Base-by-base conservation (phyloP, 1,140 invertebrate species). In the Formica selysi region DNA sequence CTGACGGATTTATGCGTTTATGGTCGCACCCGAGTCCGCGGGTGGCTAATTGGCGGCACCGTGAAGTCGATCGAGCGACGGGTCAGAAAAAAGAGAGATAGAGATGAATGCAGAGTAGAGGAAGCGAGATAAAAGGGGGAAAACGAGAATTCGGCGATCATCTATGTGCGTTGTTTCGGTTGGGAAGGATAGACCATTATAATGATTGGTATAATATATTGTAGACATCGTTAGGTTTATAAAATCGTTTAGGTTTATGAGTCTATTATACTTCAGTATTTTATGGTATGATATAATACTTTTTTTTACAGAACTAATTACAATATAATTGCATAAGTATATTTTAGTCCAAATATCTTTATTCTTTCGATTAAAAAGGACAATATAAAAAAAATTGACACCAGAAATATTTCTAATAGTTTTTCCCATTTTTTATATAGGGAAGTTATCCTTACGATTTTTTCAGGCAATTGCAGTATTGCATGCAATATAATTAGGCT, bases 1-100 rank as follows among this genome's bases (percentile, higher is more conserved):
- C 22, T 57, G 91, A 91, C 85, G 81, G 91, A 91, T 91, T 91
- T 91, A 91, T 90, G 85, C 83, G 79, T 90, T 90, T 87, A 91
- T 80, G 74, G 81, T 85, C 85, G 78, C 76, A 80, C 85, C 86
- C 74, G 7, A 54, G 16, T n/a, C 87, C 36, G 13, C 71, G 59
- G 90, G 90, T 87, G 90, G 88, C 76, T 91, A 91, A 91, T 91
- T 91, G 91, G 86, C 68, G 79, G 79, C 86, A 91, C 87, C 90
- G 70, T 87, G 90, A 87, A 87, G 67, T 38, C 32, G 57, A 54
- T 44, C n/a, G 59, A 59, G 64, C 64, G 44, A 48, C 41, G 10
- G 36, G 51, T 16, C 61, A 11, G 38, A 71, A 78, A 78, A 64
- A 26, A 10, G n/a, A 32, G 16, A 48, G 44, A 70, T 5, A 44